phyloP scores from a whole-genome alignment of 2,888 invertebrate genomes.

The Sturmia bella region DNA sequence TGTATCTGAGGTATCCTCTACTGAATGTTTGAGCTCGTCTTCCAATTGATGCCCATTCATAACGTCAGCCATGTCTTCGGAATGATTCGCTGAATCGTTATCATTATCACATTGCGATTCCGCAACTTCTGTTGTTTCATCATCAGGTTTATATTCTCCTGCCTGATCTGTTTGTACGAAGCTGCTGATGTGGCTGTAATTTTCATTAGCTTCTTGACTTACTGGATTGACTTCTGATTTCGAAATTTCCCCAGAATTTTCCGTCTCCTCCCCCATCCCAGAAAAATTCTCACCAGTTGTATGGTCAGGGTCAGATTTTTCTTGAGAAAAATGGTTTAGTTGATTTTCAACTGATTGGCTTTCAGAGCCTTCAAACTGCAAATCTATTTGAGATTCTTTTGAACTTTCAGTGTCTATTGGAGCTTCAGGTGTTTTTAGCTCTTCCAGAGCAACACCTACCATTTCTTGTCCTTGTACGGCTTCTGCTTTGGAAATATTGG shows the following conservation, averaged over 20 bases:
- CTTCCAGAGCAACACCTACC: conserved; percentile 58
- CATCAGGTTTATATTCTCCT: neutral
- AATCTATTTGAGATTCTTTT: conserved; percentile 7
- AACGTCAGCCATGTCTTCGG: neutral
- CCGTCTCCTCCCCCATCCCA: conserved; percentile 9
- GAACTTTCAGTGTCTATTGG: conserved; percentile 21
- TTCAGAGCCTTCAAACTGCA: conserved; percentile 38
- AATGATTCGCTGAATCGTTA: neutral
- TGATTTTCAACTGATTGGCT: conserved; percentile 9
- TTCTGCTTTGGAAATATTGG: conserved; percentile 5
- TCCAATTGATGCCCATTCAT: neutral
- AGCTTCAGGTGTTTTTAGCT: conserved; percentile 9
- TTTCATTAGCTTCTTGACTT: neutral
- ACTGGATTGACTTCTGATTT: neutral
- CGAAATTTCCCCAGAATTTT: conserved; percentile 12
- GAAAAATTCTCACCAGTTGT: neutral
- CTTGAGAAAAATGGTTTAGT: conserved; percentile 10
- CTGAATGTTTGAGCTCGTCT: conserved; percentile 4
- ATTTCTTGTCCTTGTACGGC: conserved; percentile 46
- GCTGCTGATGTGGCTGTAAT: no score
- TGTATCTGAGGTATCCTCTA: conserved; percentile 8
- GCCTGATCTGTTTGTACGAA: neutral
- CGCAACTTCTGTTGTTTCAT: neutral
- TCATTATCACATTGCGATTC: neutral
- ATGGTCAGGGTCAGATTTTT: conserved; percentile 6